phyloP scores from a whole-genome alignment of 2,888 invertebrate species.

The Osmoderma eremita region DNA sequence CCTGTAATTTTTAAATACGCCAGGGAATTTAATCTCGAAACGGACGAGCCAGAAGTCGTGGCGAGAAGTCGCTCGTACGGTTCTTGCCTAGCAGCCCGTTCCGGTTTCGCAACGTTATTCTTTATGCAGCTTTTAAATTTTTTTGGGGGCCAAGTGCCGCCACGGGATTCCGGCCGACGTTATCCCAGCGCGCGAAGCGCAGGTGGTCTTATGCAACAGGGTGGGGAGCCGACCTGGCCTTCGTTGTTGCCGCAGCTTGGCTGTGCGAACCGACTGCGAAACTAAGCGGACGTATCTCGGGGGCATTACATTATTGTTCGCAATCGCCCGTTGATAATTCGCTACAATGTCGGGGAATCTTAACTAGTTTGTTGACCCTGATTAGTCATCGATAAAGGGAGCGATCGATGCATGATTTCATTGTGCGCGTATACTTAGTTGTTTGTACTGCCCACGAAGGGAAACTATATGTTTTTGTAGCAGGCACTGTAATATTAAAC shows the following conservation, averaged over 20 bases:
- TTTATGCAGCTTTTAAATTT: constrained; percentile 46
- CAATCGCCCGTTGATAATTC: constrained; percentile 22
- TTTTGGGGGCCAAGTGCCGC: constrained; percentile 43
- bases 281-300: constrained; percentile 19
- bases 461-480: too few species aligned
- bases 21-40: constrained; percentile 41
- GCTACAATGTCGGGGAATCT: constrained; percentile 27
- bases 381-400: constrained; percentile 26
- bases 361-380: constrained; percentile 33
- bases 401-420: constrained; percentile 9
- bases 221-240: neutral
- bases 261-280: constrained; percentile 2
- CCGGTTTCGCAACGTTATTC: constrained; percentile 40
- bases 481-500: too few species aligned
- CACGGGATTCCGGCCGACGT: constrained; percentile 41
- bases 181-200: constrained; percentile 23
- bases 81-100: constrained; percentile 43
- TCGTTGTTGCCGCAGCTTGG: too few species aligned
- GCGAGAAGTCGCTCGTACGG: constrained; percentile 28
- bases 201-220: constrained; percentile 41
- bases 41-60: constrained; percentile 27
- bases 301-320: constrained; percentile 29
- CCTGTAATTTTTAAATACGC: constrained; percentile 43
- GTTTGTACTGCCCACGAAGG: too few species aligned
- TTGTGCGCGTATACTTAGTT: neutral